Conservation (phyloP, 2,888 invertebrate genomes). For the Phragmatobia fuliginosa region DNA sequence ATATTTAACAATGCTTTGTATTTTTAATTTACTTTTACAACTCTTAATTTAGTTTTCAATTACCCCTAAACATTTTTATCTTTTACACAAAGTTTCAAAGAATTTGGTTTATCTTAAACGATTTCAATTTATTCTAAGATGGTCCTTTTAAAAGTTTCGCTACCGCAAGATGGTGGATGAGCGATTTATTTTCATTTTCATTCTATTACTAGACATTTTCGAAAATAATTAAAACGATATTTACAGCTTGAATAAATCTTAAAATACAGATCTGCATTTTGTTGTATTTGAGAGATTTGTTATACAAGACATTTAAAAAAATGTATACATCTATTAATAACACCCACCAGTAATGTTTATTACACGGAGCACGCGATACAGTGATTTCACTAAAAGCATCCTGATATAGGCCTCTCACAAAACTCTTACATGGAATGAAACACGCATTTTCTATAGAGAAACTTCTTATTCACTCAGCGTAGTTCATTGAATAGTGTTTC, state of each 20-base stretch:
- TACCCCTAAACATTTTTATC: not conserved
- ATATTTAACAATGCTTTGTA: not conserved
- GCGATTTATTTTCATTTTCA: slow-evolving; percentile 19
- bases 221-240: slow-evolving; percentile 32
- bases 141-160: slow-evolving; percentile 4
- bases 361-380: slow-evolving; percentile 73
- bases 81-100: slow-evolving; percentile 7
- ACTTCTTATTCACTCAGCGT: slow-evolving; percentile 71
- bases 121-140: slow-evolving; percentile 26
- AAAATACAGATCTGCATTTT: slow-evolving; percentile 29
- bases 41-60: not conserved
- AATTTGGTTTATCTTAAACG: slow-evolving; percentile 34
- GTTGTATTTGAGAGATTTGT: slow-evolving; percentile 51
- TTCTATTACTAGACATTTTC: slow-evolving; percentile 30
- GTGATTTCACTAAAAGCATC: slow-evolving; percentile 82
- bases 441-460: slow-evolving; percentile 65
- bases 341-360: slow-evolving; percentile 65
- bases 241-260: slow-evolving; percentile 34
- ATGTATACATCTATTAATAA: slow-evolving; percentile 66
- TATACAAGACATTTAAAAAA: slow-evolving; percentile 62
- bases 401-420: slow-evolving; percentile 58
- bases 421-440: slow-evolving; percentile 55
- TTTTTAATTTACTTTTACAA: not conserved
- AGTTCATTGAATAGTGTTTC: slow-evolving; percentile 69
- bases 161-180: slow-evolving; percentile 7